phyloP scores from a whole-genome alignment of 2,888 invertebrate species.

The Scaptomyza reducta region DNA sequence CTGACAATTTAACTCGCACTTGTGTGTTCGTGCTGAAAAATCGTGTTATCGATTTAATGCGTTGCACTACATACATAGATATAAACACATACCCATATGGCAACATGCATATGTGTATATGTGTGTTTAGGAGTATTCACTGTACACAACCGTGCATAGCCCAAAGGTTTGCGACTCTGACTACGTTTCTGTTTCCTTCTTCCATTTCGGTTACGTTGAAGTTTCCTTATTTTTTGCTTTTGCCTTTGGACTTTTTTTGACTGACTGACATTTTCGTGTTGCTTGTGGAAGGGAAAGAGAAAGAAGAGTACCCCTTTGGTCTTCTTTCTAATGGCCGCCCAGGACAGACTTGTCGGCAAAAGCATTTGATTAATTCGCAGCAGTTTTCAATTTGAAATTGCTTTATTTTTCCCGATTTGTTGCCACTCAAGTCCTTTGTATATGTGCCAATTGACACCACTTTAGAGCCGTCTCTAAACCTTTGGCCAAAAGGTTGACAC shows the following conservation, averaged over 20 bases:
- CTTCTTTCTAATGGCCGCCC: slow-evolving; percentile 24
- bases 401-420: slow-evolving; percentile 56
- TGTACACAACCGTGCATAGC: slow-evolving; percentile 19
- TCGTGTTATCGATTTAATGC: slow-evolving; percentile 80
- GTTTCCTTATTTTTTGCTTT: slow-evolving; percentile 32
- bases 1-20: slow-evolving; percentile 78
- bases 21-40: slow-evolving; percentile 75
- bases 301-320: slow-evolving; percentile 39
- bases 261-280: slow-evolving; percentile 66
- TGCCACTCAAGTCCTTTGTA: slow-evolving; percentile 7
- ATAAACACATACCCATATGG: not conserved
- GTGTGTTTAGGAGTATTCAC: slow-evolving; percentile 13
- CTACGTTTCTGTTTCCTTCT: slow-evolving; percentile 9
- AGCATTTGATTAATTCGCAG: slow-evolving; percentile 76
- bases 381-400: slow-evolving; percentile 77
- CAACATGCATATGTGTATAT: not conserved
- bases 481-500: slow-evolving; percentile 22
- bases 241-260: slow-evolving; percentile 34
- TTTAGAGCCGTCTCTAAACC: slow-evolving; percentile 35
- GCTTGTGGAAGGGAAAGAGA: slow-evolving; percentile 28
- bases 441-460: slow-evolving; percentile 43
- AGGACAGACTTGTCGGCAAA: slow-evolving; percentile 47
- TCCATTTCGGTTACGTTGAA: slow-evolving; percentile 24
- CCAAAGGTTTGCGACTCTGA: slow-evolving; percentile 54
- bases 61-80: slow-evolving; percentile 37